Evolutionary conservation across 2,797 vertebrate genomes (phyloP).

Genomic region (Lateolabrax maculatus): DNA sequence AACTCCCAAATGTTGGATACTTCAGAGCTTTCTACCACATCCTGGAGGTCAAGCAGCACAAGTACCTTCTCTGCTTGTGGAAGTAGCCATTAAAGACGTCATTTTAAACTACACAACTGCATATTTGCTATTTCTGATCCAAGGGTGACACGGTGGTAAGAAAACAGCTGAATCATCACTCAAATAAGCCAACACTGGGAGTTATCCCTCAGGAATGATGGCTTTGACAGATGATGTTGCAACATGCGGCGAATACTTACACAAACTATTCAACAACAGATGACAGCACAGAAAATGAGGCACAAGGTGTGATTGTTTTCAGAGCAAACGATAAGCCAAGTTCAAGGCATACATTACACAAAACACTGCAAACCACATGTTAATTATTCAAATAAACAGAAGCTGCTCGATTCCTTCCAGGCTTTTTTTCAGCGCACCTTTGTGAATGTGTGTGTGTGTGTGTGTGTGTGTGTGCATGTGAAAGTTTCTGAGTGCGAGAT

Average conservation of each 20-base stretch:
- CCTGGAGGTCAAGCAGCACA: neutral
- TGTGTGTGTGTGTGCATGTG: neutral
- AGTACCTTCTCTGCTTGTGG: neutral
- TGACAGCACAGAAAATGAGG: neutral
- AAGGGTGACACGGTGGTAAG: neutral
- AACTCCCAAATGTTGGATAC: neutral
- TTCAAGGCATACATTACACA: neutral
- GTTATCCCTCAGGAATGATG: neutral
- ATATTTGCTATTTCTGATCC: neutral
- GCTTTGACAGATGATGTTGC: neutral
- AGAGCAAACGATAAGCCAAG: neutral
- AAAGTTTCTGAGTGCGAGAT: neutral
- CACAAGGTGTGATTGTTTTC: neutral
- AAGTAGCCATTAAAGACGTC: neutral
- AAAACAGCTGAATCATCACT: neutral
- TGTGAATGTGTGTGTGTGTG: slow-evolving; percentile 2
- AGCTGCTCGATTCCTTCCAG: slow-evolving; percentile 16
- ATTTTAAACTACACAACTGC: neutral
- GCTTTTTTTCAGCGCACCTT: neutral
- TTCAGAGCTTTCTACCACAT: neutral
- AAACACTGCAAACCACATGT: neutral
- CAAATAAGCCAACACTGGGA: neutral
- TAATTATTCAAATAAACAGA: slow-evolving; percentile 43
- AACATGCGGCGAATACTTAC: neutral
- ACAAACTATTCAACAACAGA: neutral